A percentile compares a stretch with the other conserved stretches of the same genome.
Conservation (phyloP, 2,797 vertebrate genomes). For the Echeneis naucrates region DNA sequence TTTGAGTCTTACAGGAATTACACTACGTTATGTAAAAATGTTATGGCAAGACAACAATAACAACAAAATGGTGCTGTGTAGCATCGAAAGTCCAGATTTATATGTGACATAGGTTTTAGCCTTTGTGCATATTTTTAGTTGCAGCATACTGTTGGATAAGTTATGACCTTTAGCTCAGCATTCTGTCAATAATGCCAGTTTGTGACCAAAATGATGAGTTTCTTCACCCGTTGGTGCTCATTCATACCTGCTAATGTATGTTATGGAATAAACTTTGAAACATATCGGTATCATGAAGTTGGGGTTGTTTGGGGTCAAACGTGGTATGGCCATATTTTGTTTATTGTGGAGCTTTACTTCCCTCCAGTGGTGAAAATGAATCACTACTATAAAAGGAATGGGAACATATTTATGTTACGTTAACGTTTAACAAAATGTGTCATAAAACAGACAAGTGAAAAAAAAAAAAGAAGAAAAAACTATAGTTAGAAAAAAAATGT, state of each 20-base stretch:
- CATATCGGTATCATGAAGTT: not conserved
- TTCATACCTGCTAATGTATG: too few species aligned
- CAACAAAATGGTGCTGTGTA: not conserved
- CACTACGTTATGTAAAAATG: too few species aligned
- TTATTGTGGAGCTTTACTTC: not conserved
- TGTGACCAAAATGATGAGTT: not conserved
- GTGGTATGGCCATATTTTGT: not conserved
- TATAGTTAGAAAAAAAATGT: not conserved
- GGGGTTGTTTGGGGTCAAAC: not conserved
- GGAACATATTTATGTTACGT: too few species aligned
- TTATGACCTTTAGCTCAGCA: not conserved
- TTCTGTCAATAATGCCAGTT: not conserved
- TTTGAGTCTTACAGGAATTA: not conserved
- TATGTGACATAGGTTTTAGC: not conserved
- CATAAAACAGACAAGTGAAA: not conserved
- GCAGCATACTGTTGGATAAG: not conserved
- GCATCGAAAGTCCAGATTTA: not conserved
- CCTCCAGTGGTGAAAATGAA: slow-evolving; percentile 28
- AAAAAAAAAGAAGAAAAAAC: not conserved
- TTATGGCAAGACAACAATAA: not conserved
- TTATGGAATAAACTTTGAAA: not conserved
- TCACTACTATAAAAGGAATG: not conserved
- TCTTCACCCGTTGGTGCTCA: not conserved
- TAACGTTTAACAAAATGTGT: too few species aligned
- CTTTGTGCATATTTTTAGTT: not conserved